Conservation (phyloP, 1,140 invertebrate species). For the Trichomalopsis sarcophagae region DNA sequence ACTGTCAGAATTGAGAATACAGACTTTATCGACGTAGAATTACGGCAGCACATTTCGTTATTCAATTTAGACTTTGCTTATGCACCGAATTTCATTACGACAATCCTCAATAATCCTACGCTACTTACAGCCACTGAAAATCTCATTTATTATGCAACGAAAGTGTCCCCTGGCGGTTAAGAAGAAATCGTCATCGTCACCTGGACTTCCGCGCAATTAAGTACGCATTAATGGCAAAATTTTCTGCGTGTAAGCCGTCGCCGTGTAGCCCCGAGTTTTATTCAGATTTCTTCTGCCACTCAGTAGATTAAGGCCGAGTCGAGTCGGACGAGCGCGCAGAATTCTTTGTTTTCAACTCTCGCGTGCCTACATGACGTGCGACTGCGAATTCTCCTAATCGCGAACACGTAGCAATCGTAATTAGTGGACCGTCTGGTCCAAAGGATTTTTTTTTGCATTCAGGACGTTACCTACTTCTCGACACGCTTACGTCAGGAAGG, state of each 20-base stretch:
- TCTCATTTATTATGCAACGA: not conserved
- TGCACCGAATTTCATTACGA: not conserved
- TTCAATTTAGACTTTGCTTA: not conserved
- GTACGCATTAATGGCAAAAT: constrained; percentile 11
- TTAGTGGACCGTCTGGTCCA: no score
- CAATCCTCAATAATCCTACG: not conserved
- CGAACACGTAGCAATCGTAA: no score
- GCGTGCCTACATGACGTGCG: not conserved
- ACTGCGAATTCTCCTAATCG: not conserved
- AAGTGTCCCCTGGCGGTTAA: not conserved
- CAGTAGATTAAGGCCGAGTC: constrained; percentile 64
- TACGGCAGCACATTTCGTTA: not conserved
- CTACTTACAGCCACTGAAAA: not conserved
- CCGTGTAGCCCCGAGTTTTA: not conserved
- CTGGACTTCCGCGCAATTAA: constrained; percentile 8
- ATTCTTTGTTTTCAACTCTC: not conserved
- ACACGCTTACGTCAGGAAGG: no score
- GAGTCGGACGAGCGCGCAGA: constrained; percentile 56
- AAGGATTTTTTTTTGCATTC: not conserved
- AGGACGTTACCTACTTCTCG: no score
- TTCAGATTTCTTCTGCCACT: constrained; percentile 2
- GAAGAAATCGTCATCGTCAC: not conserved
- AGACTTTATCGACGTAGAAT: not conserved
- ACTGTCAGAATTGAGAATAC: not conserved
- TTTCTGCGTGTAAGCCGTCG: not conserved